Evolutionary conservation across 2,113 vertebrate species (phyloP), one percentile per base, ranked within the genome.

Genomic region (Mobula hypostoma): DNA sequence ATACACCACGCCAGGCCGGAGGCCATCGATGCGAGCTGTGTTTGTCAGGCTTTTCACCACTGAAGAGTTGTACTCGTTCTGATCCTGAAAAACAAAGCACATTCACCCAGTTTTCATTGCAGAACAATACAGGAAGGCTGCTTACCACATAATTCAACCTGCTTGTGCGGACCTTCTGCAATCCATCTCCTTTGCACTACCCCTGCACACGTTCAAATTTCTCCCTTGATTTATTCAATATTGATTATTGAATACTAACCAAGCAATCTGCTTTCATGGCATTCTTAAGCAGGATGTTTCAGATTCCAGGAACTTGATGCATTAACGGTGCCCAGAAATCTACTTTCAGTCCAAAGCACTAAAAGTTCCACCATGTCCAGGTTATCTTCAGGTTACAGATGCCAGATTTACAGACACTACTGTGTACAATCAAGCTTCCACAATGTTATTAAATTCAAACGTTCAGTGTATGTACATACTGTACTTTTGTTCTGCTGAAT

Each of bases 11-110:
- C 98, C 99, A 0, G 98, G 97, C 90, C 98, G 96, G 80, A 99
- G 97, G 94, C 97, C 98, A 40, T 99, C 98, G 19, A 99, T 97
- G 0, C 98, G 97, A 0, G 98, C 99, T 0, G 98, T 99, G 96
- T 99, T 99, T 0, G 98, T 98, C 96, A 98, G 98, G 96, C 98
- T 99, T 95, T 98, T 97, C 85, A 98, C 97, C 96, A 98, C 97
- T 76, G 99, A 99, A 48, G 98, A 98, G 96, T 99, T 99, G 95
- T 98, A 98, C 95, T 99, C 98, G 0, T 97, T 98, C 94, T 99
- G 98, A 95, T 99, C 98, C 99, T 99, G 95, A 0, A 68, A 95
- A 32, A 95, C 83, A 95, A 48, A 0, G 6, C 48, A 95, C n/a
- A 66, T 7, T 5, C 63, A 29, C 24, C 79, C 61, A 32, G 40